Base-by-base conservation (phyloP, 2,797 vertebrate genomes). In the Rousettus madagascariensis region DNA sequence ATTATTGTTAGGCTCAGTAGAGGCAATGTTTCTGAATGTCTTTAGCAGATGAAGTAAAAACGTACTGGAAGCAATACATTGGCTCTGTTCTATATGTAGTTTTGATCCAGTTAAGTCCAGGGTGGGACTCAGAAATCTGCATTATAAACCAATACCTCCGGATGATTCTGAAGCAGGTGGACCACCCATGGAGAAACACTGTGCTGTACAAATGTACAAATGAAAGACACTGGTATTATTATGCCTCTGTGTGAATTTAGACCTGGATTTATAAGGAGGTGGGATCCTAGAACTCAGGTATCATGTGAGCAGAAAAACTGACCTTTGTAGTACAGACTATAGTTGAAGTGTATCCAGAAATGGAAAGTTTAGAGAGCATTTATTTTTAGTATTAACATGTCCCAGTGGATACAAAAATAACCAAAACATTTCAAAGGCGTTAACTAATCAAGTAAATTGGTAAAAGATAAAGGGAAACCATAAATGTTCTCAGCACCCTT, bases 361-460 rank as follows among this genome's bases (percentile, higher is more conserved):
- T 30, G 38, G 22, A 61, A 55, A 78, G 17, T 88, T 74, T 57
- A 53, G 68, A 82, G 83, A 78, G 17, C 51, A 69, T 17, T 80
- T 17, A 6, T 78, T 69, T 90, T 87, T 17, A 24, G 43, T 59
- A n/a, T 77, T 84, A 63, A 63, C 22, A 8, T 85, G 41, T 82
- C 51, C 30, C 51, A 66, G 71, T 28, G 49, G 72, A 87, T 36
- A 90, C 8, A 51, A 95, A 96, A 95, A 74, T 49, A 82, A 66
- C 38, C 38, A 80, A 90, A 75, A 38, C n/a, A 92, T 86, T 91
- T 95, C 85, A 77, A 92, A 95, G 68, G 33, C 78, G 80, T 55
- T 82, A 79, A 84, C 36, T n/a, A 75, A 22, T 55, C 12, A 61
- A 86, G 51, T n/a, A 91, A 88, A 71, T 51, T 57, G 59, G 82